Base-by-base conservation (phyloP, 1,140 invertebrate genomes). In the Drosophila albomicans region DNA sequence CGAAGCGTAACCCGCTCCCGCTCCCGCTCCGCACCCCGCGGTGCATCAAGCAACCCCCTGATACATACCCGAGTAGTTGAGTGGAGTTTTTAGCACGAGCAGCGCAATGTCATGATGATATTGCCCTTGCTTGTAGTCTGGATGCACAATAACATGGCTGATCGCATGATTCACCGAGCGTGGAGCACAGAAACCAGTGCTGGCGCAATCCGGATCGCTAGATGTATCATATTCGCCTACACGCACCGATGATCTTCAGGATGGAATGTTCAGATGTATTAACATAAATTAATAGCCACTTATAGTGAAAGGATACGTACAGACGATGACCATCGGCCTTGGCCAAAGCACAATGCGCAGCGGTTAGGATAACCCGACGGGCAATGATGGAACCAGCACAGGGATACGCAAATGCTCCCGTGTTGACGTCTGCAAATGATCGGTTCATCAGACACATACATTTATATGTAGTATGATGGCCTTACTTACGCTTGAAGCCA, bases 341-440 rank as follows among this genome's bases (percentile, higher is more conserved):
- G 1, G 95, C 95, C 49, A 96, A 77, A 4, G 95, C 95, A 91
- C 96, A 96, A 79, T 96, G 95, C 1, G 95, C 96, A 0, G 96
- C 95, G 1, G 95, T 96, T 7, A 96, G 82, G 32, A 96, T 93
- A 80, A 92, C 91, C 8, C 91, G 81, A 1, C 94, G 94, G 3
- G 94, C 94, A 16, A 96, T 94, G 8, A 96, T 95, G 5, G 95
- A 95, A 1, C 95, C 95, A 48, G 95, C 94, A 80, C 96, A 96
- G 0, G 95, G 95, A 91, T 95, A 95, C 16, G 94, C 94, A 41
- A 95, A 93, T 45, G 94, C 94, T 20, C 94, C 94, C 3, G 93
- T 94, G 7, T 94, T 93, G 54, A 94, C 93, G 79, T 95, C 95
- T 95, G 76, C 30, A 91, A 91, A 58, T 59, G 3, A 43, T 13